These are phyloP conservation scores for Carassius carassius DNA, from an alignment of 2,113 vertebrate species.

Conservation along the genomic window DNA sequence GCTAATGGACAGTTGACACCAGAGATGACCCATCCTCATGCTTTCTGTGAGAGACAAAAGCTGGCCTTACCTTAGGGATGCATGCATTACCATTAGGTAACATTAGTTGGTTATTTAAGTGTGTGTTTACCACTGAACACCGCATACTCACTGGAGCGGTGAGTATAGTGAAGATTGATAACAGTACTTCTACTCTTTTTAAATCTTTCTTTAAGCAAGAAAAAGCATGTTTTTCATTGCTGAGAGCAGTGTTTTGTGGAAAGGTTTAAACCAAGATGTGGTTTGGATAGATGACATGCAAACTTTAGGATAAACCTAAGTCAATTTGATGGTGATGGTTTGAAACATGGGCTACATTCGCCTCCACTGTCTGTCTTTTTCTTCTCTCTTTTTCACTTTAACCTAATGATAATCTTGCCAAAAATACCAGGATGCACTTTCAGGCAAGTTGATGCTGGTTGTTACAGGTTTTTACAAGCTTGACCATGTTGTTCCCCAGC, in stretches of 20 bases:
- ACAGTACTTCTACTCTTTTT: not conserved
- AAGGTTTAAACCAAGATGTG: conserved; percentile 40
- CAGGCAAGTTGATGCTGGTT: not conserved
- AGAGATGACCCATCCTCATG: conserved; percentile 40
- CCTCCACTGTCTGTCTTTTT: not conserved
- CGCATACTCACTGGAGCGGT: not conserved
- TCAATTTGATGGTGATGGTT: conserved; percentile 29
- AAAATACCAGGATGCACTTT: not conserved
- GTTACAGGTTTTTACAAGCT: not conserved
- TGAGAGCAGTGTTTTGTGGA: conserved; percentile 5
- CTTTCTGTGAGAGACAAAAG: conserved; percentile 40
- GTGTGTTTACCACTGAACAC: conserved; percentile 8
- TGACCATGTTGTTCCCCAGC: not conserved
- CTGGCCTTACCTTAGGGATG: conserved; percentile 32
- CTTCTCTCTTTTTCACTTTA: conserved; percentile 27
- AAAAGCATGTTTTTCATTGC: not conserved
- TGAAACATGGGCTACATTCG: conserved; percentile 2
- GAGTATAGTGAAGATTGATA: conserved; percentile 5
- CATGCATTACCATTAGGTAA: conserved; percentile 20
- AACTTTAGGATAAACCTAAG: conserved; percentile 34
- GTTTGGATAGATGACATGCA: conserved; percentile 33
- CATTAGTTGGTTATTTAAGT: conserved; percentile 29
- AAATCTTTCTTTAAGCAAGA: conserved; percentile 13
- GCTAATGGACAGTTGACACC: conserved; percentile 49
- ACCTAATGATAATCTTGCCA: not conserved